Evolutionary conservation across 2,113 vertebrate species (phyloP).

Genomic region (Fulica atra): DNA sequence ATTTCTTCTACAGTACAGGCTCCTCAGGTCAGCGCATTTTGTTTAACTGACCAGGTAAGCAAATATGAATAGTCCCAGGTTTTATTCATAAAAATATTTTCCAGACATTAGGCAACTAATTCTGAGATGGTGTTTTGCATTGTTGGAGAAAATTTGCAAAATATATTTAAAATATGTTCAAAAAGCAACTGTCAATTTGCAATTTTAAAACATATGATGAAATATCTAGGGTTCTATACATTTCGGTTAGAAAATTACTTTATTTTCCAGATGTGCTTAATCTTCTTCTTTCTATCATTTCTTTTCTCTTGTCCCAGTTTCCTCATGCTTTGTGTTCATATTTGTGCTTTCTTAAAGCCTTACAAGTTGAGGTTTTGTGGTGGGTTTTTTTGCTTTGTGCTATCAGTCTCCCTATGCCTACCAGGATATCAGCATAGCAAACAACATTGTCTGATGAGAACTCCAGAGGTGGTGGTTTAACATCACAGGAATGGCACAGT

Average conservation of each 20-base stretch:
- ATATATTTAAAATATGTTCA: background rate
- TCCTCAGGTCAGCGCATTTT: background rate
- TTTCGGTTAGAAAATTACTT: background rate
- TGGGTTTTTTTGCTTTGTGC: background rate
- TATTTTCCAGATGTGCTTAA: background rate
- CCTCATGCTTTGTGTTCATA: background rate
- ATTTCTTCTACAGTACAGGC: background rate
- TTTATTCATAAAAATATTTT: background rate
- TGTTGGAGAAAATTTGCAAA: background rate
- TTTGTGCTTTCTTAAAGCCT: background rate
- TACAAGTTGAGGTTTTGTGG: background rate
- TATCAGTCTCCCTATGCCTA: background rate
- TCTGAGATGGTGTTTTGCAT: fast-evolving
- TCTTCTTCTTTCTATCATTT: background rate
- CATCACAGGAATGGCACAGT: background rate
- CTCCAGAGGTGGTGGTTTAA: background rate
- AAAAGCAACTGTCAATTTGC: background rate
- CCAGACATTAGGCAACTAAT: background rate
- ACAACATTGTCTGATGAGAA: background rate
- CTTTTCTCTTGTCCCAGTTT: background rate
- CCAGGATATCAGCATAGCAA: background rate
- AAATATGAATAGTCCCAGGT: background rate
- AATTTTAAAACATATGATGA: background rate
- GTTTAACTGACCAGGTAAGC: background rate
- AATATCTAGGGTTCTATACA: background rate